phyloP scores from a whole-genome alignment of 2,888 invertebrate species.

The Temnothorax ravouxi region DNA sequence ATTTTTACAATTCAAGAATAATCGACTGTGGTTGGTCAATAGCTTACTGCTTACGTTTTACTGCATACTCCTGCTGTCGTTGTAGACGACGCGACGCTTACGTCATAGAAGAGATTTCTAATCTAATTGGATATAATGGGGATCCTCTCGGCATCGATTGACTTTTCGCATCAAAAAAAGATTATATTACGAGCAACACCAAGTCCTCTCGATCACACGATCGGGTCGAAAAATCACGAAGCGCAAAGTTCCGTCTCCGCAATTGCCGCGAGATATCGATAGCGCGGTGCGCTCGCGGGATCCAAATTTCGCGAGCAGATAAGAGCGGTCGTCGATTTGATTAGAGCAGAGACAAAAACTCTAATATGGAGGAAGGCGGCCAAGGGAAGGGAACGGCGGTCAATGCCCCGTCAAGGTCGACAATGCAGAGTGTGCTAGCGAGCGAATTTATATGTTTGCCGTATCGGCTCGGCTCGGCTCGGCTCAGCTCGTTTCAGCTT shows the following conservation, averaged over 20 bases:
- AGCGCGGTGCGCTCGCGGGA: no score
- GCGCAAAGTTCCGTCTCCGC: background rate
- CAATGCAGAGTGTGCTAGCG: no score
- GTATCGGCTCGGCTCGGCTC: slow-evolving; percentile 44
- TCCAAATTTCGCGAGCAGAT: no score
- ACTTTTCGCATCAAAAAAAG: background rate
- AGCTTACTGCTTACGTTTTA: no score
- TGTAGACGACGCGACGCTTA: background rate
- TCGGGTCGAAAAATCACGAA: slow-evolving; percentile 12
- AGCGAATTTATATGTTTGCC: slow-evolving; percentile 16
- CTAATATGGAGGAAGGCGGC: no score
- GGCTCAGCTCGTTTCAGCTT: slow-evolving; percentile 22
- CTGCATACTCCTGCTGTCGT: no score
- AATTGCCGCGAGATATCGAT: background rate
- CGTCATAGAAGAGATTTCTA: background rate
- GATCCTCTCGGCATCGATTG: background rate
- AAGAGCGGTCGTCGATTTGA: no score
- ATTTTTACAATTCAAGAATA: no score
- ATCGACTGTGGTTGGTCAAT: no score
- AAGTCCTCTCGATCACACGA: background rate
- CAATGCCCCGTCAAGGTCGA: no score
- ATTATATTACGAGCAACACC: background rate
- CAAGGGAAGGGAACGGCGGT: no score
- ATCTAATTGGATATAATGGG: background rate
- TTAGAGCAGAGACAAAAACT: no score